A percentile compares a stretch with the other conserved stretches of the same genome.
phyloP scores from a whole-genome alignment of 2,113 vertebrate species.

The Sialia sialis region DNA sequence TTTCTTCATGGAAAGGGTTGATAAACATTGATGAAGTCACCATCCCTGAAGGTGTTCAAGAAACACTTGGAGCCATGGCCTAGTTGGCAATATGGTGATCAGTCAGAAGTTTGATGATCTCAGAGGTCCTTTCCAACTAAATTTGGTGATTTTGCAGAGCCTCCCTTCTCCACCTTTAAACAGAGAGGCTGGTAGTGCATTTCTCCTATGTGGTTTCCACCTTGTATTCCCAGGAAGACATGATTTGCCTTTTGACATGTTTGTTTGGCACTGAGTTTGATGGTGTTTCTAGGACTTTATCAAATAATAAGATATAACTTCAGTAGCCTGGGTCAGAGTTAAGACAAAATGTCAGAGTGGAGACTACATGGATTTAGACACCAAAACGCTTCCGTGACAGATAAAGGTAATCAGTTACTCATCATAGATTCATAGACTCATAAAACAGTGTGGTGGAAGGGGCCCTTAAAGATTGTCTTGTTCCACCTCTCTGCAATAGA shows the following conservation, averaged over 20 bases:
- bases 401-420: neutral
- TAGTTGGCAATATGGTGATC: neutral
- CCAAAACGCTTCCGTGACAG: neutral
- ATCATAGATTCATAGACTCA: neutral
- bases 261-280: neutral
- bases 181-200: neutral
- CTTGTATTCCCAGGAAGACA: neutral
- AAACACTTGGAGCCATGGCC: neutral
- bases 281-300: neutral
- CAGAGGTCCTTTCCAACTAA: neutral
- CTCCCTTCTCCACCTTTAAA: neutral
- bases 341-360: neutral
- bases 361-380: neutral
- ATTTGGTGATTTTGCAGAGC: neutral
- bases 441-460: neutral
- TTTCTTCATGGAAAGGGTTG: neutral
- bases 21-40: neutral
- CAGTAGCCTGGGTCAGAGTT: neutral
- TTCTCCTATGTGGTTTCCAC: neutral
- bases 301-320: neutral
- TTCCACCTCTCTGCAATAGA: neutral
- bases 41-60: neutral
- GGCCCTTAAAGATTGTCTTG: neutral
- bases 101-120: neutral
- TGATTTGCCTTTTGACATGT: neutral